Evolutionary conservation across 1,140 invertebrate species (phyloP).

Genomic region (Drosophila pallidifrons): DNA sequence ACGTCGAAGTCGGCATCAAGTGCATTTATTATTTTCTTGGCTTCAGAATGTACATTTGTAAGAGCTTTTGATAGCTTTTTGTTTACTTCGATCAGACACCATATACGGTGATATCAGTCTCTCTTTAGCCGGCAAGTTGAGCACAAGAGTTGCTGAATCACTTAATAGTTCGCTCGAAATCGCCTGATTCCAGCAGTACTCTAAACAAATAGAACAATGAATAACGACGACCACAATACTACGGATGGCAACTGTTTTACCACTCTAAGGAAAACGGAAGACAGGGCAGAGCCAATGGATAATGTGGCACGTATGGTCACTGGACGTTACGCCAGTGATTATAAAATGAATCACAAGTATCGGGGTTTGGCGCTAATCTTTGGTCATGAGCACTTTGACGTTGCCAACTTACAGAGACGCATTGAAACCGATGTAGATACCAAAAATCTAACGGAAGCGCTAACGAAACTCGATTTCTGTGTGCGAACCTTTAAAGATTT

Average conservation of each 20-base stretch:
- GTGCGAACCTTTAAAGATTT: constrained; percentile 88
- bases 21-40: too few species aligned
- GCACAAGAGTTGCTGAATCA: too few species aligned
- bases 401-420: constrained; percentile 86
- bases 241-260: not conserved
- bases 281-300: too few species aligned
- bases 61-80: too few species aligned
- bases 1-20: too few species aligned
- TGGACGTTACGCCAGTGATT: constrained; percentile 88
- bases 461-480: constrained; percentile 90
- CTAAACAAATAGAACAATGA: constrained; percentile 7
- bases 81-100: too few species aligned
- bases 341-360: constrained; percentile 93
- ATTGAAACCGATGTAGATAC: constrained; percentile 90
- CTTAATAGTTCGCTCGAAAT: too few species aligned
- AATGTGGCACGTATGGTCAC: constrained; percentile 86
- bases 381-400: constrained; percentile 92
- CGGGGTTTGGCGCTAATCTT: constrained; percentile 94
- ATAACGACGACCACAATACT: not conserved
- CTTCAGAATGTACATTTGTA: too few species aligned
- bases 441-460: constrained; percentile 87
- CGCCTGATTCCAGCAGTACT: not conserved
- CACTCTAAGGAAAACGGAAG: not conserved
- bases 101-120: too few species aligned
- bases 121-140: too few species aligned